Base-by-base conservation (phyloP, 2,888 invertebrate genomes). In the Melitaea athalia region DNA sequence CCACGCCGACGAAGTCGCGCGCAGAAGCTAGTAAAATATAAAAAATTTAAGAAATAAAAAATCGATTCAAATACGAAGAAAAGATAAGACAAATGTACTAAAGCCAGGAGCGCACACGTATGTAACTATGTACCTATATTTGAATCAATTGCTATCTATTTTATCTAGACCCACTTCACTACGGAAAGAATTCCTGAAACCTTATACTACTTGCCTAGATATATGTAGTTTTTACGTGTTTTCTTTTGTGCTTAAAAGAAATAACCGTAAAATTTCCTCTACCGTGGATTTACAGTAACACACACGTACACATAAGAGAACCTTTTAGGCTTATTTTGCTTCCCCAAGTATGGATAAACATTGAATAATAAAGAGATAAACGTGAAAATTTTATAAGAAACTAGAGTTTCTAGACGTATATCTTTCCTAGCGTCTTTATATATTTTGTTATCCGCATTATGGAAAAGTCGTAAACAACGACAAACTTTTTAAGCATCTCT, bases 381-480 rank as follows among this genome's bases (percentile, higher is more conserved):
- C n/a, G 7, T n/a, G 53, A 55, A 33, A 14, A 55, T 55, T 55
- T 55, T 53, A 53, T 53, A 14, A 53, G 31, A 3, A n/a, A 8
- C 7, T 55, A 7, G 53, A n/a, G n/a, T n/a, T n/a, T n/a, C 8
- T 31, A 53, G 0, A 14, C n/a, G 47, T 45, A 45, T 12, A 5
- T 31, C 12, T 14, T 31, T 4, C 17, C 11, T 8, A 24, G 24
- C 17, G 8, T 17, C 8, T 11, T 24, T 31, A 53, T 53, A 31
- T 53, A 14, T 33, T 31, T 55, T 33, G 53, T 14, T 33, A 55
- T 31, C 33, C 53, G 53, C 53, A 55, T 55, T 24, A 24, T 33
- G n/a, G 33, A 31, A 55, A 55, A 55, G 53, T 55, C 31, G 33
- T 55, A 33, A 33, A 55, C 33, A 55, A 55, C 8, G 24, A 17